Evolutionary conservation across 2,113 vertebrate species (phyloP), one percentile per base, ranked within the genome.

Genomic region (Pseudopipra pipra): DNA sequence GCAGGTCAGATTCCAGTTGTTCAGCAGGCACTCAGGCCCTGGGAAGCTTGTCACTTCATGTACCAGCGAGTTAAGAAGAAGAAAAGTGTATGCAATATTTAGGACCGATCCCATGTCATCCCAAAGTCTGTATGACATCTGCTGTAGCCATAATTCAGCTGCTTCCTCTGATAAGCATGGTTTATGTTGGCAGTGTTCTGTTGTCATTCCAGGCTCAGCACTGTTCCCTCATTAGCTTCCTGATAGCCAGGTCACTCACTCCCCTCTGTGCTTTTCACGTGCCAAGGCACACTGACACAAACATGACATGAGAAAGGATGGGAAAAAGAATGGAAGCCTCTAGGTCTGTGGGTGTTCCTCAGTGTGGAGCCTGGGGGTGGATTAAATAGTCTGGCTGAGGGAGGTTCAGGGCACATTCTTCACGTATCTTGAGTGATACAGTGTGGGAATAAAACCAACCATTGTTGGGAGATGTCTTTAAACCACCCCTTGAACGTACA

Each of bases 151-250:
- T 95, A 96, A 92, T 93, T 96, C 96, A 95, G 61, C 93, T 96
- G 95, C 93, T 96, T 96, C 96, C 95, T 94, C 92, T 76, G 95
- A 97, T 97, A 97, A 97, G 85, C 70, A 18, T 14, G 41, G 88
- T 90, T 96, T 96, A 33, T 90, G 70, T 89, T 96, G 96, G 93
- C 93, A 92, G 77, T 22, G 17, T 84, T 92, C 70, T 85, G 89
- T 72, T 86, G 76, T 90, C 93, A 54, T 87, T 93, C 70, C 83
- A 46, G 79, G 83, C 95, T 84, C 46, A 8, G 86, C 49, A 15
- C 70, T 94, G 65, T 61, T 94, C 75, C 81, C 85, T 88, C 59
- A 56, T 90, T 78, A 90, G 85, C 79, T 92, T 85, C 44, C 87
- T 74, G 83, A 94, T 84, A 93, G 88, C 84, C 95, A 86, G 92